Evolutionary conservation across 1,140 invertebrate species (phyloP).

Genomic region (Metaphire vulgaris): DNA sequence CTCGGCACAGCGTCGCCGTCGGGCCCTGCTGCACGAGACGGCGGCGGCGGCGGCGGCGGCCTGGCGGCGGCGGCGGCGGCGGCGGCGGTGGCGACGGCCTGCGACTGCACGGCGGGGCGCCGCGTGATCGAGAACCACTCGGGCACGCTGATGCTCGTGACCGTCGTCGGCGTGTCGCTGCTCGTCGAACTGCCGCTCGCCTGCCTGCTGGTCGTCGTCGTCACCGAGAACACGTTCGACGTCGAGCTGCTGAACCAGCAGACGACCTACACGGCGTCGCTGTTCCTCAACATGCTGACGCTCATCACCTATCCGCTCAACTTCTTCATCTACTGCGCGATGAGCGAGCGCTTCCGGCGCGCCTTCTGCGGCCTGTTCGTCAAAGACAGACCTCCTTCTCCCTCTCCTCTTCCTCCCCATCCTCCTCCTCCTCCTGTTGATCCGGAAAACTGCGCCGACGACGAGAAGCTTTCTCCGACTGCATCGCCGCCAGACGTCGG

Average conservation of each 20-base stretch:
- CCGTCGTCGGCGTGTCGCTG: conserved; percentile 28
- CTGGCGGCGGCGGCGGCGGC: no score
- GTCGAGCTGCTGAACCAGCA: neutral
- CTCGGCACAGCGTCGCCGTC: conserved; percentile 69
- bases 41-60: no score
- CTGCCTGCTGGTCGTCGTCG: conserved; percentile 18
- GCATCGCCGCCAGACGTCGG: no score
- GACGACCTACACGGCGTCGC: neutral
- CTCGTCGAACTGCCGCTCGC: conserved; percentile 31
- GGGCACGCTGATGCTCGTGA: conserved; percentile 83
- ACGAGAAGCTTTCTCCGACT: no score
- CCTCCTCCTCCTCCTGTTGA: no score
- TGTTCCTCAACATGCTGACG: conserved; percentile 64
- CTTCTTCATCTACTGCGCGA: conserved; percentile 65
- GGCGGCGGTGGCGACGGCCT: no score
- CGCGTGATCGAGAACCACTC: conserved; percentile 75
- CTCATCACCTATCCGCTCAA: no score
- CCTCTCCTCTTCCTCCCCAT: no score
- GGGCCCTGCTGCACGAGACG: conserved; percentile 71
- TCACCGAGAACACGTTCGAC: conserved; percentile 28
- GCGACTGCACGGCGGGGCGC: conserved; percentile 69
- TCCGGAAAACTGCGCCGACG: no score
- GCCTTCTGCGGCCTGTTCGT: conserved; percentile 22
- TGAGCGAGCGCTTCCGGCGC: conserved; percentile 25
- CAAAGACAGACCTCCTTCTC: no score